A percentile compares a stretch with the other conserved stretches of the same genome.
Conservation (phyloP, 2,888 invertebrate genomes). For the Thereva unica region DNA sequence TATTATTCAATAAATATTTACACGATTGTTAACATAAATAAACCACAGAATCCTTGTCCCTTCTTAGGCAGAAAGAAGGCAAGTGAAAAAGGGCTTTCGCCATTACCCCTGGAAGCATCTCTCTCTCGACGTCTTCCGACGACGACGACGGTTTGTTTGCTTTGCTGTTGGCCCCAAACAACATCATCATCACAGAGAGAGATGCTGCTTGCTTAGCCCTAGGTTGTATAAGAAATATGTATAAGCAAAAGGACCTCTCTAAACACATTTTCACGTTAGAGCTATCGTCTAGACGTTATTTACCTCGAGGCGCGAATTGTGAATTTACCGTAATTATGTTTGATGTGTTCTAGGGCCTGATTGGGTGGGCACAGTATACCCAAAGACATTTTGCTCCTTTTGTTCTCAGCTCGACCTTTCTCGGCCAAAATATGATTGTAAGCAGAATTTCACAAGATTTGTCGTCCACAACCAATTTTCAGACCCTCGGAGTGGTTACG, state of each 20-base stretch:
- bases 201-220: slow-evolving; percentile 1
- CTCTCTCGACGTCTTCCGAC: not conserved
- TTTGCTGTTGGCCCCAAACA: not conserved
- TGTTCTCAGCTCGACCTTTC: not conserved
- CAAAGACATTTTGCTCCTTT: not conserved
- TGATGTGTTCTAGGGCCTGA: slow-evolving; percentile 17
- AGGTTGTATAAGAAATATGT: slow-evolving; percentile 21
- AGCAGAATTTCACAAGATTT: too few species aligned
- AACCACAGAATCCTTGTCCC: slow-evolving; percentile 22
- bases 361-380: not conserved
- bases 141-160: slow-evolving; percentile 15
- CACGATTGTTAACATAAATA: slow-evolving; percentile 42
- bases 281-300: slow-evolving; percentile 32
- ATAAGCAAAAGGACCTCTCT: slow-evolving; percentile 3
- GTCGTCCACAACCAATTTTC: too few species aligned
- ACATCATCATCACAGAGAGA: too few species aligned
- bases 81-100: slow-evolving; percentile 20
- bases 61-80: too few species aligned
- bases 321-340: slow-evolving; percentile 31
- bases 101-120: slow-evolving; percentile 17
- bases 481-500: too few species aligned
- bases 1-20: slow-evolving; percentile 42
- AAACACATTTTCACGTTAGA: not conserved
- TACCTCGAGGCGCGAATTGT: slow-evolving; percentile 13
- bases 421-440: too few species aligned